Percentiles rank a stretch among this genome's conserved stretches.
Conservation (phyloP, 2,888 invertebrate species). For the Erebia palarica region DNA sequence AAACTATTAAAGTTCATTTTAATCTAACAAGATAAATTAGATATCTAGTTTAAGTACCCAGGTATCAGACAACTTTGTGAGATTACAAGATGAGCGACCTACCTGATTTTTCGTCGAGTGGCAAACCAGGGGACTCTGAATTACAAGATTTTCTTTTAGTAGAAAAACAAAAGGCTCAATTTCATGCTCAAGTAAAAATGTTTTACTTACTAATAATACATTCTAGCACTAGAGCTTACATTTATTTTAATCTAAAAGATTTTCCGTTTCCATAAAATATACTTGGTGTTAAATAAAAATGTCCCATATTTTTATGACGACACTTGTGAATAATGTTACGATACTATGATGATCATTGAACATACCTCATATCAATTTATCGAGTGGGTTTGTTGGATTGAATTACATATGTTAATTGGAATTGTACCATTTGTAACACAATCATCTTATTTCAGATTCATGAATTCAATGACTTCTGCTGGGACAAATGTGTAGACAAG, state of each 20-base stretch:
- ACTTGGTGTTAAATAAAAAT: too few species aligned
- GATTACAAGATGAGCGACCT: constrained; percentile 62
- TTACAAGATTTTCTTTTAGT: constrained; percentile 91
- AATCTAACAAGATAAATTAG: too few species aligned
- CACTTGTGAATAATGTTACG: not conserved
- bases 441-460: constrained; percentile 87
- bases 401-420: too few species aligned
- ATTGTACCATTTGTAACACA: not conserved
- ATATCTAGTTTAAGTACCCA: not conserved
- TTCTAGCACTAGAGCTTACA: too few species aligned
- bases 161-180: constrained; percentile 94
- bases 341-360: too few species aligned
- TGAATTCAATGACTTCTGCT: constrained; percentile 96
- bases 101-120: constrained; percentile 63
- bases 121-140: constrained; percentile 85
- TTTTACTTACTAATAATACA: too few species aligned
- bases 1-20: too few species aligned
- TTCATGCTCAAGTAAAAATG: constrained; percentile 90
- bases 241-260: too few species aligned
- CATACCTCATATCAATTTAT: too few species aligned
- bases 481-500: constrained; percentile 97
- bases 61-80: not conserved
- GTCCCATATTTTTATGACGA: not conserved
- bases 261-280: too few species aligned
- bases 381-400: too few species aligned